Conservation (phyloP, 2,113 vertebrate species). For the Globicephala melas region DNA sequence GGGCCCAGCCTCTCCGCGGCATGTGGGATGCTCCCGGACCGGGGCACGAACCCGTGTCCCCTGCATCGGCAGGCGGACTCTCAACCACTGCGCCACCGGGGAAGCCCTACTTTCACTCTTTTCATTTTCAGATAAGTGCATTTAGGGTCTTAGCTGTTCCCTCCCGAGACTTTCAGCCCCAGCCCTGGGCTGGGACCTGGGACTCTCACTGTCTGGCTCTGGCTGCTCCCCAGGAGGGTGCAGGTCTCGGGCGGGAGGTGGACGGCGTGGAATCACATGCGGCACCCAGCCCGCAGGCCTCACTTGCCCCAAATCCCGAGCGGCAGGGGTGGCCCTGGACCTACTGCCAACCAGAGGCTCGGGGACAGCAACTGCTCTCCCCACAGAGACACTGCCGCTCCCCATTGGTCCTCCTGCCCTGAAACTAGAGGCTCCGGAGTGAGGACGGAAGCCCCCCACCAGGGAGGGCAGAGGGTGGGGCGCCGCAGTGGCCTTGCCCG, state of each 20-base stretch:
- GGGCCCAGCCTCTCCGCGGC: too few species aligned
- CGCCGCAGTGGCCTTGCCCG: background rate
- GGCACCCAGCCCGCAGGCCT: accelerated
- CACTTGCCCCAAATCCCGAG: background rate
- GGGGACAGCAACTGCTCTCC: background rate
- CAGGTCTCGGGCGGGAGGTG: background rate
- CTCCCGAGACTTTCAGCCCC: background rate
- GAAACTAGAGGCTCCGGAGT: background rate
- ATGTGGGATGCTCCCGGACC: accelerated
- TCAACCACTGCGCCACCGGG: too few species aligned
- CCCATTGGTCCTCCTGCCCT: background rate
- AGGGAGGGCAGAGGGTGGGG: background rate
- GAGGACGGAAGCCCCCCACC: background rate
- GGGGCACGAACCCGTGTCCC: too few species aligned
- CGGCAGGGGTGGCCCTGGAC: background rate
- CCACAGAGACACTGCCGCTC: accelerated
- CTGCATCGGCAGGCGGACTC: too few species aligned
- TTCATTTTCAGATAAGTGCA: background rate
- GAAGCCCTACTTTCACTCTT: background rate
- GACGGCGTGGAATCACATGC: accelerated
- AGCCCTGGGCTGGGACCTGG: accelerated
- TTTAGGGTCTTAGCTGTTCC: background rate
- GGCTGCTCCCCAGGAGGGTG: too few species aligned
- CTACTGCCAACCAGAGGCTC: accelerated
- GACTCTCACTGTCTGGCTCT: accelerated